Percentiles rank a stretch among this genome's conserved stretches.
phyloP scores from a whole-genome alignment of 2,113 vertebrate genomes.

The Bos taurus region ARS-UCD2.0 NC_037332.1:2053001-2053500 shows the following conservation, averaged over 20 bases:
- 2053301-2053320: background rate
- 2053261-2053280: conserved; percentile 19
- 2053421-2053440: conserved; percentile 33
- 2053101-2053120: background rate
- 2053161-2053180: background rate
- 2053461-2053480: background rate
- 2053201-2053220: background rate
- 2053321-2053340: conserved; percentile 34
- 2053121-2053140: background rate
- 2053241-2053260: background rate
- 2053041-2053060: background rate
- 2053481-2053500: background rate
- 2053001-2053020: background rate
- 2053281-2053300: conserved; percentile 18
- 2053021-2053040: conserved; percentile 20
- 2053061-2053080: conserved; percentile 1
- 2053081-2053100: background rate
- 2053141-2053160: conserved; percentile 27
- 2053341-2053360: background rate
- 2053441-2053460: conserved; percentile 37
- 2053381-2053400: conserved; percentile 51
- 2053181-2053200: conserved; percentile 32
- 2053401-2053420: conserved; percentile 38
- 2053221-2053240: conserved; percentile 16
- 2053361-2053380: conserved; percentile 28